Evolutionary conservation across 2,888 invertebrate species (phyloP).

Genomic region (Xestia ashworthii): DNA sequence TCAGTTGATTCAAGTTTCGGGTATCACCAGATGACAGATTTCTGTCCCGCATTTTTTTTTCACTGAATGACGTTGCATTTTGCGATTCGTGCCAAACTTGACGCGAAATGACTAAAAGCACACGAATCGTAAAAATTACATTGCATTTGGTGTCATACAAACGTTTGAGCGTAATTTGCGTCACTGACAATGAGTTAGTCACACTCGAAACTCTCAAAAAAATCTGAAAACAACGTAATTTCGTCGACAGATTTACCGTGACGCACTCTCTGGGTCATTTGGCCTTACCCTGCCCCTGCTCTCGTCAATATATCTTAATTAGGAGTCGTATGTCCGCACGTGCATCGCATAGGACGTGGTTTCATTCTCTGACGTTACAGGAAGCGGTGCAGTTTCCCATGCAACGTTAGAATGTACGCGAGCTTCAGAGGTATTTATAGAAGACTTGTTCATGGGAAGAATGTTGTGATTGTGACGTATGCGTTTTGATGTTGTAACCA

Average conservation of each 20-base stretch:
- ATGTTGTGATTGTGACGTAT: conserved; percentile 37
- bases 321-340: conserved; percentile 52
- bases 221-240: background rate
- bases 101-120: too few species aligned
- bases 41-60: background rate
- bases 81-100: background rate
- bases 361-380: conserved; percentile 72
- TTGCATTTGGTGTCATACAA: background rate
- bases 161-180: background rate
- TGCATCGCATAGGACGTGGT: conserved; percentile 44
- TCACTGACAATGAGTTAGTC: background rate
- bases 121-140: conserved; percentile 5
- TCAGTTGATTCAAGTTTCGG: conserved; percentile 29
- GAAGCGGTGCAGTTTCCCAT: conserved; percentile 79
- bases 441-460: conserved; percentile 46
- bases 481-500: conserved; percentile 15
- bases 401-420: conserved; percentile 45
- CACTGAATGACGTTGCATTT: background rate
- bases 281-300: conserved; percentile 4
- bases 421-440: conserved; percentile 52
- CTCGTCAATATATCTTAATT: conserved; percentile 47
- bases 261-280: conserved; percentile 9
- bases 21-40: background rate
- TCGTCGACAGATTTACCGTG: conserved; percentile 5
- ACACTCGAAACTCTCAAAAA: background rate